Base-by-base conservation (phyloP, 2,888 invertebrate species). In the Bugulina stolonifera region DNA sequence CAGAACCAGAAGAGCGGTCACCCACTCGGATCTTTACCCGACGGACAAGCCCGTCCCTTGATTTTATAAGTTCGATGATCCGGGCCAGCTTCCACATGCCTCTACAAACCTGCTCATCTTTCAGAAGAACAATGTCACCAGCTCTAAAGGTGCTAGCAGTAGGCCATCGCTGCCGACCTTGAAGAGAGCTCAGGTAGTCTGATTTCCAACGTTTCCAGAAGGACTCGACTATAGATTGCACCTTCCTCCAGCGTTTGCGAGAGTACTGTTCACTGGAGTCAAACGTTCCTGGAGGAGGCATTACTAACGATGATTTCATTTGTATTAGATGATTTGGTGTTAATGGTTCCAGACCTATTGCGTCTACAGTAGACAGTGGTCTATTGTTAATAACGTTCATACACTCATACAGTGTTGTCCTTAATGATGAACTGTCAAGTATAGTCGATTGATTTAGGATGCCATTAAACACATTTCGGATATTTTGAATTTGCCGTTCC, bases 401-500 rank as follows among this genome's bases (percentile, higher is more conserved):
- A 14, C 29, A 27, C 34, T 64, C 64, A 64, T 64, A 64, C 1
- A 64, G n/a, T 27, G 64, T 32, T 25, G 32, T 32, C 10, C 64
- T 27, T 10, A 64, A 27, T 14, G 10, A 14, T 14, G 64, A 14
- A 25, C 29, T 64, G 34, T 32, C 32, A 2, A 64, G 14, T 32
- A 27, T 27, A 3, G 10, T 27, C 5, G 27, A 14, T 5, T 64
- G n/a, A 5, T 29, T 64, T 2, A 27, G 5, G 5, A 32, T 32
- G 3, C 10, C 64, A 64, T 64, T 64, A 10, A 77, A 71, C 5
- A 76, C 75, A 73, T 72, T 75, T 29, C 76, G 69, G 1, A 77
- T 73, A 29, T 75, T 72, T 29, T 76, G 69, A 23, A 78, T 78
- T 69, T 76, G 76, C 23, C 77, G 27, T 69, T 79, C 79, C 78